These are phyloP conservation scores for Otus sunia DNA, from an alignment of 2,113 vertebrate genomes.

Conservation along the genomic window DNA sequence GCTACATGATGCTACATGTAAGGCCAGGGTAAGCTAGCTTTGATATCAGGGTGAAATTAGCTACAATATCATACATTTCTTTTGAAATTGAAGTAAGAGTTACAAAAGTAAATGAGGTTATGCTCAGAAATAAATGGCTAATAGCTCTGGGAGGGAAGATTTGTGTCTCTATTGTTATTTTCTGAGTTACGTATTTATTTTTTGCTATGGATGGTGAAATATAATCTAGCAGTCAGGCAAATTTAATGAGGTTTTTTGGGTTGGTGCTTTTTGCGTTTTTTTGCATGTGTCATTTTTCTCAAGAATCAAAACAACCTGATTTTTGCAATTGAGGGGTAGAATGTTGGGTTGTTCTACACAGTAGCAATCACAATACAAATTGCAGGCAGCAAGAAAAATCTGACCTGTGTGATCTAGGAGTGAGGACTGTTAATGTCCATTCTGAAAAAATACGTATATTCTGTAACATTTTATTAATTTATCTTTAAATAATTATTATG, in stretches of 20 bases:
- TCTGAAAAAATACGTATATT: neutral
- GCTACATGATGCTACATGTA: neutral
- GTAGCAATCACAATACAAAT: neutral
- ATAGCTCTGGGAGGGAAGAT: neutral
- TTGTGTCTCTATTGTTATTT: neutral
- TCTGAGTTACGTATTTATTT: slow-evolving; percentile 6
- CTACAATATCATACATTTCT: neutral
- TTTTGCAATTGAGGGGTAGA: neutral
- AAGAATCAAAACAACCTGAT: neutral
- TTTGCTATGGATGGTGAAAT: neutral
- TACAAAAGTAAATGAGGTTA: slow-evolving; percentile 22
- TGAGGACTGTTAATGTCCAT: neutral
- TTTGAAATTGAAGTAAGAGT: neutral
- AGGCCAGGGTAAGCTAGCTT: neutral
- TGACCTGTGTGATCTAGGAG: neutral
- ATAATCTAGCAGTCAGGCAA: neutral
- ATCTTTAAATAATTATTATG: neutral
- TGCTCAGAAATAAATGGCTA: neutral
- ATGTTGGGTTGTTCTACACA: neutral
- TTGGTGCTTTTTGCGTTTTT: neutral
- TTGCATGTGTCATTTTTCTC: neutral
- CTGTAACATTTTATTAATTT: neutral
- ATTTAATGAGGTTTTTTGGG: neutral
- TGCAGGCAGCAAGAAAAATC: neutral
- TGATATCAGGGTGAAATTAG: slow-evolving; percentile 14